These are phyloP conservation scores for Copidosoma aretas DNA, from an alignment of 2,888 invertebrate species.

Conservation along the genomic window DNA sequence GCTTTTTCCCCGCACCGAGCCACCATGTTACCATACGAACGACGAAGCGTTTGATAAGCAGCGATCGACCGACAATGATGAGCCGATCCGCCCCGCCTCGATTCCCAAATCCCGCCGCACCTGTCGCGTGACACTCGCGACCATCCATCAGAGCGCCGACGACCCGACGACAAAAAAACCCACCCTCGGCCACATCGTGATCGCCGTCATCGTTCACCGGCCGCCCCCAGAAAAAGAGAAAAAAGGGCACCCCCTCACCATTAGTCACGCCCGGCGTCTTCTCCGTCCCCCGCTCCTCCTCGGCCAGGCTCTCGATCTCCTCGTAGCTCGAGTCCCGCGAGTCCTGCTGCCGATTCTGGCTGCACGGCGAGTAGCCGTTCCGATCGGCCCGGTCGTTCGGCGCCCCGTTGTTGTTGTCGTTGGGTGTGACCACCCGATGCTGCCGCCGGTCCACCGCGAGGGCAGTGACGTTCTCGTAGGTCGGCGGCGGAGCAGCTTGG, in stretches of 20 bases:
- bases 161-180: too few relatives aligned
- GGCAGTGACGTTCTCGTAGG: slow-evolving; percentile 23
- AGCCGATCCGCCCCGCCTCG: too few relatives aligned
- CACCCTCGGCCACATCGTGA: not conserved
- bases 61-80: too few relatives aligned
- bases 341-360: slow-evolving; percentile 3
- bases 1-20: too few relatives aligned
- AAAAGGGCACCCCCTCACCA: slow-evolving; percentile 13
- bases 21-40: too few relatives aligned
- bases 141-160: too few relatives aligned
- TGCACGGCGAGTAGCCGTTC: slow-evolving; percentile 18
- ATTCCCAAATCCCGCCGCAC: too few relatives aligned
- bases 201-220: not conserved
- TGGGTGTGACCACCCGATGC: slow-evolving; percentile 44
- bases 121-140: too few relatives aligned
- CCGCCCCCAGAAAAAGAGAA: not conserved
- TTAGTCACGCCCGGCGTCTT: slow-evolving; percentile 1
- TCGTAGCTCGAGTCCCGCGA: slow-evolving; percentile 26
- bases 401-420: slow-evolving; percentile 52
- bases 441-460: slow-evolving; percentile 18
- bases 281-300: slow-evolving; percentile 1
- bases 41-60: too few relatives aligned
- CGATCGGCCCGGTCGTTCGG: slow-evolving; percentile 48
- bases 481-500: slow-evolving; percentile 16
- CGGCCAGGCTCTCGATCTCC: slow-evolving; percentile 17